Base-by-base conservation (phyloP, 2,888 invertebrate species). In the Lasioglossum oenotherae region DNA sequence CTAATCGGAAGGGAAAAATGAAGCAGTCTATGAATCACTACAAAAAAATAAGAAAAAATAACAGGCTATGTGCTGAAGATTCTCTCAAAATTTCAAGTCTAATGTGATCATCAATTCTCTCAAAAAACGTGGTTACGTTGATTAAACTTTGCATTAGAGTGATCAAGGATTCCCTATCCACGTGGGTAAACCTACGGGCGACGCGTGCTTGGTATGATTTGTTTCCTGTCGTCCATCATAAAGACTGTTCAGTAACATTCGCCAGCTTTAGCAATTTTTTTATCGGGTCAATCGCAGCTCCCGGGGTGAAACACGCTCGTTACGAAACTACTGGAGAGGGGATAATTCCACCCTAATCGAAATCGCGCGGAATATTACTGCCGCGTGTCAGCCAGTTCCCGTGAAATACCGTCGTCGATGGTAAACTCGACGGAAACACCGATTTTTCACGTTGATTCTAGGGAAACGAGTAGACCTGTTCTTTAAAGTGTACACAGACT, bases 271-370 rank as follows among this genome's bases (percentile, higher is more conserved):
- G 23, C 10, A 8, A 23, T 69, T 69, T 38, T 69, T 69, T 41
- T 38, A 69, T 35, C 35, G 38, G 38, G n/a, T 69, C 46, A 8
- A 46, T 73, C 72, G 72, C 27, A 19, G 46, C 27, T 46, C 31
- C 10, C 23, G 10, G 27, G 41, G 72, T 46, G 72, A 73, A 53
- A n/a, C 44, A 46, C 72, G 41, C 46, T 46, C 19, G 72, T 73
- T 73, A 14, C 46, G 72, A 19, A 35, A 73, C 19, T 27, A 19
- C 4, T 19, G 3, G 27, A 31, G 72, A 31, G 72, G 27, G 46
- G 44, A 73, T 19, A 14, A 46, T 73, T 73, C n/a, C 19, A 73
- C 46, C 72, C 46, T 44, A 73, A 73, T 73, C 72, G 72, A 46
- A 44, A 73, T 2, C 41, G 23, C 41, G 41, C n/a, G 27, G 46